Conservation (phyloP, 2,113 vertebrate species). For the Capra hircus region DNA sequence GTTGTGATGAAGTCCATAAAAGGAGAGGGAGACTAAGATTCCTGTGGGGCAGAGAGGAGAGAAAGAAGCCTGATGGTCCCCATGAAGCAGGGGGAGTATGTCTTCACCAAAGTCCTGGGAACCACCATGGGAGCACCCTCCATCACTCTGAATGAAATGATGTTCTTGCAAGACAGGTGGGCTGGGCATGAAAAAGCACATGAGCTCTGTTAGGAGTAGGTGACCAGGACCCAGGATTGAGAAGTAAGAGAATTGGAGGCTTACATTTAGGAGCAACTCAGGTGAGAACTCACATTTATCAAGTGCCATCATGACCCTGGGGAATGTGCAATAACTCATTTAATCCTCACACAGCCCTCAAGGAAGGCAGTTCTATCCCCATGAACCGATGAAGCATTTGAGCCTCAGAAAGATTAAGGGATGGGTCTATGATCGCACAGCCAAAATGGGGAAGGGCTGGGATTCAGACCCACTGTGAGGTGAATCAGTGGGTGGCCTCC, state of each 20-base stretch:
- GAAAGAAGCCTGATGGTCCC: not conserved
- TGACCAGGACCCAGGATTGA: not conserved
- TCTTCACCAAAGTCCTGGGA: not conserved
- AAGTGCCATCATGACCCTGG: not conserved
- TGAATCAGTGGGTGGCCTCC: not conserved
- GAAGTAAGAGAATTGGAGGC: not conserved
- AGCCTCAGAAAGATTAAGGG: not conserved
- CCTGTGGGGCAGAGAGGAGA: constrained; percentile 38
- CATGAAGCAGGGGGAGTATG: not conserved
- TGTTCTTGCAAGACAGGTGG: not conserved
- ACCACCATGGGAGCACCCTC: not conserved
- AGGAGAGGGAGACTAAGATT: constrained; percentile 44
- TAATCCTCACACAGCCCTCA: not conserved
- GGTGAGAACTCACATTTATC: not conserved
- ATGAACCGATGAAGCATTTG: not conserved
- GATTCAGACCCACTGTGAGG: not conserved
- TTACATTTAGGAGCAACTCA: not conserved
- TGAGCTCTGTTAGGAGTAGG: not conserved
- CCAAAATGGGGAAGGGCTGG: not conserved
- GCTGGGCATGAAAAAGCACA: not conserved
- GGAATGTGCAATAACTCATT: not conserved
- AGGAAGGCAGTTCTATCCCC: not conserved
- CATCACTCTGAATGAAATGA: not conserved
- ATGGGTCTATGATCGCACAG: not conserved
- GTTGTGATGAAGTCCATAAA: constrained; percentile 84